Percentiles rank a stretch among this genome's conserved stretches.
These are phyloP conservation scores for Cyprichromis sp. DNA, from an alignment of 2,113 vertebrate species.

Conservation along the genomic window DNA sequence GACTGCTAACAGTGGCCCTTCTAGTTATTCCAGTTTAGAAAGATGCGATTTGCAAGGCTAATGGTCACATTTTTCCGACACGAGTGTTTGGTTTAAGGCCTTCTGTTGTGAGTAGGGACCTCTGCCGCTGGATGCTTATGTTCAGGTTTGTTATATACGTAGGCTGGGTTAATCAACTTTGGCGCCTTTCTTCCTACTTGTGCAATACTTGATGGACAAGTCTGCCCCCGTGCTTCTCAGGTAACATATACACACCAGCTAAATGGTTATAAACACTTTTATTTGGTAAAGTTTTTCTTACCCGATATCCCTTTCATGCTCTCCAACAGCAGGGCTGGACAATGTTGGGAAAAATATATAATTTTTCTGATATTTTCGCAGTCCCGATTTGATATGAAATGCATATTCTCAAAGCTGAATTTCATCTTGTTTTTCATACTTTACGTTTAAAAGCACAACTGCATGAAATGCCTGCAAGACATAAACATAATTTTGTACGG, in stretches of 20 bases:
- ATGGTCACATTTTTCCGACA: not conserved
- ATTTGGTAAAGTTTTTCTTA: not conserved
- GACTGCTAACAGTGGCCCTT: not conserved
- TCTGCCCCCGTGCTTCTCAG: not conserved
- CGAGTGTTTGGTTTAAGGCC: not conserved
- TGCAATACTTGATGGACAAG: not conserved
- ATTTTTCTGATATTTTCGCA: not conserved
- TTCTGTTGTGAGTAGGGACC: not conserved
- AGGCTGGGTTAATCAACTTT: slow-evolving; percentile 1
- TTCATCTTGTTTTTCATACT: not conserved
- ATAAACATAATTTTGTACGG: not conserved
- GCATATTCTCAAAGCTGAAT: not conserved
- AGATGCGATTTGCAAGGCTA: not conserved
- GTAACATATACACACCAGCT: not conserved
- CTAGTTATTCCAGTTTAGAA: not conserved
- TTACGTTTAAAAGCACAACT: not conserved
- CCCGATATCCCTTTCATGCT: not conserved
- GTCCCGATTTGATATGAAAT: not conserved
- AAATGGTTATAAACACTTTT: not conserved
- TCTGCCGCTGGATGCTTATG: not conserved
- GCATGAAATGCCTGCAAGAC: not conserved
- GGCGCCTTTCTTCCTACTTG: slow-evolving; percentile 30
- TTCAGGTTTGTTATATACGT: not conserved
- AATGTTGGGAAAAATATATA: not conserved
- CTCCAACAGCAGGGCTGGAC: not conserved